These are phyloP conservation scores for Homarus gammarus DNA, from an alignment of 2,888 invertebrate genomes.

Conservation along the genomic window DNA sequence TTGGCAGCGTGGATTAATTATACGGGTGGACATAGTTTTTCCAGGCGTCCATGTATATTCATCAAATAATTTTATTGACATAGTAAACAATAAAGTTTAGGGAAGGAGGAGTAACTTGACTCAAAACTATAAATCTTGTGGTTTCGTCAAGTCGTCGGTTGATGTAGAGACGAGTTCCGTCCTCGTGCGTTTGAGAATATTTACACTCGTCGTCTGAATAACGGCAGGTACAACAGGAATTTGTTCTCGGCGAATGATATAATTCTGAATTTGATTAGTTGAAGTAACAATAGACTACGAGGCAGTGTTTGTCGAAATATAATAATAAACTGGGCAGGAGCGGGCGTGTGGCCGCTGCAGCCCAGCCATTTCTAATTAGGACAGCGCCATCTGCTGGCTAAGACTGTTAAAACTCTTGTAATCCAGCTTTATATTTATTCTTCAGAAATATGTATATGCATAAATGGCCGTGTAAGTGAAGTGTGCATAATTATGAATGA, in stretches of 20 bases:
- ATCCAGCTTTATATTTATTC: slow-evolving; percentile 24
- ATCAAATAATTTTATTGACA: slow-evolving; percentile 41
- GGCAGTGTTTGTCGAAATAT: slow-evolving; percentile 40
- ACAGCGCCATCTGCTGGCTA: slow-evolving; percentile 33
- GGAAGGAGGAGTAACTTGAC: background rate
- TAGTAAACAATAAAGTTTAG: slow-evolving; percentile 31
- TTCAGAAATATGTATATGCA: slow-evolving; percentile 20
- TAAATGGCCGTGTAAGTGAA: background rate
- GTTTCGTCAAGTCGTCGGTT: slow-evolving; percentile 17
- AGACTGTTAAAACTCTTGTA: slow-evolving; percentile 23
- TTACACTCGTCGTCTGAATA: background rate
- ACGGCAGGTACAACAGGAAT: background rate
- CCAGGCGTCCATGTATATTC: slow-evolving; percentile 52
- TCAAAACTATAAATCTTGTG: slow-evolving; percentile 38
- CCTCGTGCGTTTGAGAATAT: background rate
- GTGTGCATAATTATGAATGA: slow-evolving; percentile 7
- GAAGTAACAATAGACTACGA: slow-evolving; percentile 31
- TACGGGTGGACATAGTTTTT: slow-evolving; percentile 55
- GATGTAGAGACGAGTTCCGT: background rate
- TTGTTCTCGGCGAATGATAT: slow-evolving; percentile 1
- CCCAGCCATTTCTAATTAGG: slow-evolving; percentile 43
- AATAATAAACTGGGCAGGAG: slow-evolving; percentile 29
- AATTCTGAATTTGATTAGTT: slow-evolving; percentile 38
- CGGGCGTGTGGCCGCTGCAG: background rate
- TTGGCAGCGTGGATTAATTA: slow-evolving; percentile 64